These are phyloP conservation scores for Liasis olivaceus DNA, from an alignment of 2,797 vertebrate species.

Conservation along the genomic window DNA sequence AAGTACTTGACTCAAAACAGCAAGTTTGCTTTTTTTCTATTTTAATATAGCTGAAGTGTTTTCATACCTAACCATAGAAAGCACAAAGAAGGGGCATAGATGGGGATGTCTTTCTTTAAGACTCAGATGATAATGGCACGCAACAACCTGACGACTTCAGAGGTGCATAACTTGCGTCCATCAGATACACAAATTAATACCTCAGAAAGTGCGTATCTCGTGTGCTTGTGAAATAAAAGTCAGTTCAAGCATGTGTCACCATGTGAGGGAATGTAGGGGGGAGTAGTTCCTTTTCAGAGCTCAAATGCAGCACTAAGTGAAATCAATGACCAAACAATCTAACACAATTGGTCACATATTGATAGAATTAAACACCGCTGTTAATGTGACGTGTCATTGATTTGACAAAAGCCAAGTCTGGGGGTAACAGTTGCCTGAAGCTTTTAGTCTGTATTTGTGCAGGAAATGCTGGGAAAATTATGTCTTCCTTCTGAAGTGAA, in stretches of 20 bases:
- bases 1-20: not conserved
- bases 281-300: constrained; percentile 76
- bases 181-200: constrained; percentile 32
- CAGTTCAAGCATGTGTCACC: constrained; percentile 64
- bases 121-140: constrained; percentile 36
- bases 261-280: constrained; percentile 67
- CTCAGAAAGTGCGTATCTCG: constrained; percentile 6
- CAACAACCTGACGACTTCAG: constrained; percentile 13
- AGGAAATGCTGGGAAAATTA: constrained; percentile 63
- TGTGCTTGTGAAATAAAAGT: constrained; percentile 38
- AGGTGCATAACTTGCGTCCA: constrained; percentile 23
- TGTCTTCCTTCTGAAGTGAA: constrained; percentile 63
- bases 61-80: constrained; percentile 2
- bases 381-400: constrained; percentile 88
- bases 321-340: constrained; percentile 93
- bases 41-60: constrained; percentile 31
- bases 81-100: not conserved
- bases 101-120: constrained; percentile 38
- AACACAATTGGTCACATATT: constrained; percentile 91
- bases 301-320: constrained; percentile 82
- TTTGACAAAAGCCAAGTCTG: constrained; percentile 74
- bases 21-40: not conserved
- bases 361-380: constrained; percentile 92
- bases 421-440: constrained; percentile 72
- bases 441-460: constrained; percentile 65